phyloP scores from a whole-genome alignment of 2,888 invertebrate species.

The Parasteatoda lunata region DNA sequence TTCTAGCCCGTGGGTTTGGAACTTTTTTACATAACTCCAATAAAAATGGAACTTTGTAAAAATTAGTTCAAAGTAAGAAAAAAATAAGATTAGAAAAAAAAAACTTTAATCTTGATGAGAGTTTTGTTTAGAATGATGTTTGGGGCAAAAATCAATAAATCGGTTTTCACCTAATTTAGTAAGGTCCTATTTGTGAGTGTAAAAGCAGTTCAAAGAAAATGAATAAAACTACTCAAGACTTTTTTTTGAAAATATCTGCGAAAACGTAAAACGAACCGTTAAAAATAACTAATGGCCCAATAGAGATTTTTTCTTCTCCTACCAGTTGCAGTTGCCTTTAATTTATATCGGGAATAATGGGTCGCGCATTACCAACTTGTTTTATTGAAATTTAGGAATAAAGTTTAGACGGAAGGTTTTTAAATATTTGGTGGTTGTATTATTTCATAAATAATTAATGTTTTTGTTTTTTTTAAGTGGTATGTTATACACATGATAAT shows the following conservation, averaged over 20 bases:
- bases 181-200: slow-evolving; percentile 47
- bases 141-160: slow-evolving; percentile 63
- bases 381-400: slow-evolving; percentile 31
- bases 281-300: slow-evolving; percentile 56
- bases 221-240: slow-evolving; percentile 37
- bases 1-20: slow-evolving; percentile 31
- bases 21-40: slow-evolving; percentile 36
- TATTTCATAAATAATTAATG: not conserved
- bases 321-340: slow-evolving; percentile 12
- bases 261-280: slow-evolving; percentile 54
- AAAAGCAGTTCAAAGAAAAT: slow-evolving; percentile 52
- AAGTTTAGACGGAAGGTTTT: not conserved
- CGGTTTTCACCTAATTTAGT: slow-evolving; percentile 62
- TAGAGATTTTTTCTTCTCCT: slow-evolving; percentile 29
- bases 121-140: slow-evolving; percentile 56
- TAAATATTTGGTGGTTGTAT: not conserved
- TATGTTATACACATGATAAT: not conserved
- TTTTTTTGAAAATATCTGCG: slow-evolving; percentile 39
- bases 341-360: slow-evolving; percentile 32
- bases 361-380: slow-evolving; percentile 11
- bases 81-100: slow-evolving; percentile 14
- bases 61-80: slow-evolving; percentile 39
- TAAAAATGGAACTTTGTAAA: slow-evolving; percentile 49
- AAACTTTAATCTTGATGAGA: slow-evolving; percentile 52
- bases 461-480: not conserved